phyloP scores from a whole-genome alignment of 2,113 vertebrate genomes.

The Willisornis vidua region DNA sequence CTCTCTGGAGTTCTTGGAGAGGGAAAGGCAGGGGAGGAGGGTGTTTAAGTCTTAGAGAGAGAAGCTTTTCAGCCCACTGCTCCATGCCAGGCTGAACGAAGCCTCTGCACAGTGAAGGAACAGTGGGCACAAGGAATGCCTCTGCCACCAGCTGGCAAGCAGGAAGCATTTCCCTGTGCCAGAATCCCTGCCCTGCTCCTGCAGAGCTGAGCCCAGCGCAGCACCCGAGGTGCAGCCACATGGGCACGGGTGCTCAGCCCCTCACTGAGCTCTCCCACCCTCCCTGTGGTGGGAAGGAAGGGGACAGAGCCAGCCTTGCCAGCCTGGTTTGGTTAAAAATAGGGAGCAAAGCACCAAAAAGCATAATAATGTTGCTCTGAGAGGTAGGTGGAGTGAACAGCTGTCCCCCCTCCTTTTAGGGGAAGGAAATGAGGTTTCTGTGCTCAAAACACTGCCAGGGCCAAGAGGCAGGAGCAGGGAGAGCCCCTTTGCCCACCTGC shows the following conservation, averaged over 20 bases:
- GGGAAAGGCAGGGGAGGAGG: neutral
- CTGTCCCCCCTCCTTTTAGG: neutral
- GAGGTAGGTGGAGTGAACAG: neutral
- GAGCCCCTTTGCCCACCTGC: neutral
- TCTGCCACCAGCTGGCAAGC: neutral
- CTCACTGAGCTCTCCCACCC: neutral
- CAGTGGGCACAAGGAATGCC: neutral
- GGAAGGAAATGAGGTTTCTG: neutral
- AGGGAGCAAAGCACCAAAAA: neutral
- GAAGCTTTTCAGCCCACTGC: neutral
- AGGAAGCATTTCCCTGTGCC: neutral
- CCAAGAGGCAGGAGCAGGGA: neutral
- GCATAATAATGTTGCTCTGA: accelerated
- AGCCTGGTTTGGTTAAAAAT: neutral
- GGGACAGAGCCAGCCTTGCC: neutral
- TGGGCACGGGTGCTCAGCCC: neutral
- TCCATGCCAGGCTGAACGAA: neutral
- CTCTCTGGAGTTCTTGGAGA: neutral
- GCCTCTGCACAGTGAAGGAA: neutral
- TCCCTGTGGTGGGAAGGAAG: accelerated
- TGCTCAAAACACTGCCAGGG: accelerated
- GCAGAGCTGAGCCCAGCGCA: neutral
- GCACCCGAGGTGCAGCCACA: accelerated
- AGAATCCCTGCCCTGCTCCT: accelerated
- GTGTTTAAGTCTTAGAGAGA: neutral